A percentile compares a stretch with the other conserved stretches of the same genome.
phyloP scores from a whole-genome alignment of 2,113 vertebrate genomes.

The Acrocephalus arundinaceus region DNA sequence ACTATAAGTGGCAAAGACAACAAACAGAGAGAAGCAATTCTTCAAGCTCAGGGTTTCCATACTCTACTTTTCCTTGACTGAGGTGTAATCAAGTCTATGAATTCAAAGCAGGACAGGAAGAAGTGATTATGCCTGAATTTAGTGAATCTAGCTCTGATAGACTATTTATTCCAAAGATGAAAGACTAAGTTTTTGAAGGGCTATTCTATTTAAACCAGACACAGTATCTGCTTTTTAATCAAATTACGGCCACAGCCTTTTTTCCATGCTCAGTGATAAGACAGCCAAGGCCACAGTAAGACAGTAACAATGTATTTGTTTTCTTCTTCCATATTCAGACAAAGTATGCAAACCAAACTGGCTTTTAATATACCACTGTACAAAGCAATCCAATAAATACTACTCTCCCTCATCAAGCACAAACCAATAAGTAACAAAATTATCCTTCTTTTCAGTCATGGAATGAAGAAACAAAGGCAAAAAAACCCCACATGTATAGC shows the following conservation, averaged over 20 bases:
- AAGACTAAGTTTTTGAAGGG: neutral
- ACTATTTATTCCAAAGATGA: neutral
- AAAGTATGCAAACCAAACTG: neutral
- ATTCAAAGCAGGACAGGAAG: neutral
- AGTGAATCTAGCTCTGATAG: neutral
- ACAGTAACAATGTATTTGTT: neutral
- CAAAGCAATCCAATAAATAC: neutral
- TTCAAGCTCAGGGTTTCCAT: neutral
- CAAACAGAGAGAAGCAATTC: neutral
- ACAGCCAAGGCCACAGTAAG: neutral
- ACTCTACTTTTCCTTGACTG: neutral
- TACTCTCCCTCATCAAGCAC: neutral
- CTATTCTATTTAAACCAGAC: neutral
- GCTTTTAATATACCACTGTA: neutral
- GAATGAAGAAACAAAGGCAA: constrained; percentile 9
- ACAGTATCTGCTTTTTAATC: neutral
- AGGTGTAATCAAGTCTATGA: neutral
- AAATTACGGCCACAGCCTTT: neutral
- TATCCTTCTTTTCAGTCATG: neutral
- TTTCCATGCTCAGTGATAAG: neutral
- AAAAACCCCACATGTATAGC: neutral
- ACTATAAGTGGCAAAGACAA: neutral
- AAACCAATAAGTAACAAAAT: neutral
- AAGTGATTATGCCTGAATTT: neutral
- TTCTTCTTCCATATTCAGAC: neutral